phyloP scores from a whole-genome alignment of 2,888 invertebrate species.

The Melanostoma scalare region DNA sequence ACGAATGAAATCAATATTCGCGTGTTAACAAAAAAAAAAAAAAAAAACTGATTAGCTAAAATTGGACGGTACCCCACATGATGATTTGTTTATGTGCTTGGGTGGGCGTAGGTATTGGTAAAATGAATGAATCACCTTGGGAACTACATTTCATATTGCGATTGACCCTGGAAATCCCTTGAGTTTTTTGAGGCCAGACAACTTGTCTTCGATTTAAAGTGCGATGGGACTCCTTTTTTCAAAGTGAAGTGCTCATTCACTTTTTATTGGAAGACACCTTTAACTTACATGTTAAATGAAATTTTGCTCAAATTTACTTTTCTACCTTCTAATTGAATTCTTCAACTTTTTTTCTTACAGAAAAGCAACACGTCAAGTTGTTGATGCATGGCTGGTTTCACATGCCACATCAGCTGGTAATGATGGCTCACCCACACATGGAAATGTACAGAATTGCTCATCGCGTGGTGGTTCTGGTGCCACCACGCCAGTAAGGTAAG shows the following conservation, averaged over 20 bases:
- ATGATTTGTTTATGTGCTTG: too few species aligned
- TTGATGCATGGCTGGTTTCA: conserved; percentile 95
- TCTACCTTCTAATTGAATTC: not conserved
- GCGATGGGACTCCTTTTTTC: not conserved
- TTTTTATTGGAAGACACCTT: not conserved
- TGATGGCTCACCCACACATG: conserved; percentile 84
- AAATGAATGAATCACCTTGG: too few species aligned
- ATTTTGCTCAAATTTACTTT: conserved; percentile 15
- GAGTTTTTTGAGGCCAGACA: too few species aligned
- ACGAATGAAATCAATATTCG: conserved; percentile 47
- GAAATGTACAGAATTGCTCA: conserved; percentile 83
- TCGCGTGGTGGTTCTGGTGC: conserved; percentile 92
- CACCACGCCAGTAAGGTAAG: conserved; percentile 94
- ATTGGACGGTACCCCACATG: conserved; percentile 11
- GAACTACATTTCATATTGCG: too few species aligned
- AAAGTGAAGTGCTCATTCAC: not conserved
- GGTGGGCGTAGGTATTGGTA: too few species aligned
- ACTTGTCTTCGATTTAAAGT: not conserved
- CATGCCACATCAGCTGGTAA: conserved; percentile 87
- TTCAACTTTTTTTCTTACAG: conserved; percentile 81
- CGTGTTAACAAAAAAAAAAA: too few species aligned
- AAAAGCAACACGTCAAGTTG: conserved; percentile 95
- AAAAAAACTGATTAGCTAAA: conserved; percentile 27
- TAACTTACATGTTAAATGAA: conserved; percentile 4
- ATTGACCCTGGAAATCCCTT: too few species aligned